phyloP scores from a whole-genome alignment of 2,888 invertebrate species.

The Deilephila porcellus region DNA sequence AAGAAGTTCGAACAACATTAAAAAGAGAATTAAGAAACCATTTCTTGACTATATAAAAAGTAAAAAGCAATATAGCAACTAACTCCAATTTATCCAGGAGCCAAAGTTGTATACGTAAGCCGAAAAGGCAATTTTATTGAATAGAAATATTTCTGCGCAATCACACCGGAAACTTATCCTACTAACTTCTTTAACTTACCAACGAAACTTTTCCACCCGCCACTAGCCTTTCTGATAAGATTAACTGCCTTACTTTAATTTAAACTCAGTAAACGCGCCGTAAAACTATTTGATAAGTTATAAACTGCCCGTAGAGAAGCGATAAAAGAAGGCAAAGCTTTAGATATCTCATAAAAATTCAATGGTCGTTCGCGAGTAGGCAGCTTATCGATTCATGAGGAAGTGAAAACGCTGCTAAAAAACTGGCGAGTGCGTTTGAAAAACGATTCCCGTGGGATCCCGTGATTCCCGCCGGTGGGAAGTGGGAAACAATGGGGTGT shows the following conservation, averaged over 20 bases:
- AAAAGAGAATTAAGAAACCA: no score
- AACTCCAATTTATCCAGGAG: no score
- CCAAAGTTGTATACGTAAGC: no score
- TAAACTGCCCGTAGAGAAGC: slow-evolving; percentile 13
- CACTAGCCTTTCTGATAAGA: slow-evolving; percentile 3
- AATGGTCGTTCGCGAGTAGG: slow-evolving; percentile 31
- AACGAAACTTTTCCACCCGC: neutral
- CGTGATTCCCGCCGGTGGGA: slow-evolving; percentile 33
- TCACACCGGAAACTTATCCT: neutral
- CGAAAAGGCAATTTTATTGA: no score
- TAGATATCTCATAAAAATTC: slow-evolving; percentile 36
- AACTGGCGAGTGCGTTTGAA: slow-evolving; percentile 23
- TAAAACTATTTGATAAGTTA: slow-evolving; percentile 25
- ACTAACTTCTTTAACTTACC: neutral
- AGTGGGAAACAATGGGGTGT: slow-evolving; percentile 33
- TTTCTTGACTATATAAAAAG: no score
- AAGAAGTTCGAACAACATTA: no score
- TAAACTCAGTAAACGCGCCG: neutral
- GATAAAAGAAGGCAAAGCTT: slow-evolving; percentile 15
- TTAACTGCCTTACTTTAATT: slow-evolving; percentile 15
- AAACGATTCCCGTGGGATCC: slow-evolving; percentile 36
- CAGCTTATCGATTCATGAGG: slow-evolving; percentile 26
- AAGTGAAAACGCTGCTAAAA: slow-evolving; percentile 25
- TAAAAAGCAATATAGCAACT: no score
- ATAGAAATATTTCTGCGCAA: neutral